A percentile compares a stretch with the other conserved stretches of the same genome.
These are phyloP conservation scores for Malacosoma neustria DNA, from an alignment of 2,888 invertebrate genomes.

Conservation along the genomic window DNA sequence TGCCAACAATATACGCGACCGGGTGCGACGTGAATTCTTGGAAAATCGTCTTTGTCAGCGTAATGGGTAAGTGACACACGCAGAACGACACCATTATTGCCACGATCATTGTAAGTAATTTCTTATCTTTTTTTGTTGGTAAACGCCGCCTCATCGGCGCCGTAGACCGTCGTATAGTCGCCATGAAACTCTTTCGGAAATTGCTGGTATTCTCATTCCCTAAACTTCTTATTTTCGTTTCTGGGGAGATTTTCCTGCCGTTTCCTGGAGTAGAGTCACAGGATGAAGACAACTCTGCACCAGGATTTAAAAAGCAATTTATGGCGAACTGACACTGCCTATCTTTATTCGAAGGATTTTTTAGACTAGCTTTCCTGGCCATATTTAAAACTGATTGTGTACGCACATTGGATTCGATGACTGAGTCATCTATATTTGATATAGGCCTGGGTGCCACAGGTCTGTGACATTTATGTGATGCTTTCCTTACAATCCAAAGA, in stretches of 20 bases:
- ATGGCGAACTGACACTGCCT: slow-evolving; percentile 9
- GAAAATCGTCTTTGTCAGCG: slow-evolving; percentile 86
- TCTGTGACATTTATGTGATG: slow-evolving; percentile 76
- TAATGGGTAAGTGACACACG: slow-evolving; percentile 93
- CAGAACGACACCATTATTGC: slow-evolving; percentile 93
- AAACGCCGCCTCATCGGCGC: slow-evolving; percentile 70
- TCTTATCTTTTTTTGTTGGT: slow-evolving; percentile 84
- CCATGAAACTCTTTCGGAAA: slow-evolving; percentile 35
- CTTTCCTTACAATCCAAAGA: slow-evolving; percentile 83
- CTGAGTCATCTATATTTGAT: slow-evolving; percentile 41
- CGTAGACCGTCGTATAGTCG: slow-evolving; percentile 42
- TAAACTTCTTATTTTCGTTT: slow-evolving; percentile 23
- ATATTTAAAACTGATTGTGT: slow-evolving; percentile 23
- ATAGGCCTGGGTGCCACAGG: slow-evolving; percentile 24
- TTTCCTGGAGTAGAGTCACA: slow-evolving; percentile 33
- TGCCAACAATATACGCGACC: slow-evolving; percentile 85
- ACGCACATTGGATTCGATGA: slow-evolving; percentile 23
- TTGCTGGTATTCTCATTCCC: slow-evolving; percentile 28
- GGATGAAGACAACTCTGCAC: slow-evolving; percentile 36
- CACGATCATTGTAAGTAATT: slow-evolving; percentile 88
- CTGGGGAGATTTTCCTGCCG: slow-evolving; percentile 35
- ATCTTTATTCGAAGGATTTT: not conserved
- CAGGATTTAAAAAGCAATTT: slow-evolving; percentile 25
- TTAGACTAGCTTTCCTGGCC: slow-evolving; percentile 1
- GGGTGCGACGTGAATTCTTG: slow-evolving; percentile 76